Base-by-base conservation (phyloP, 2,888 invertebrate genomes). In the Rhagonycha lutea region DNA sequence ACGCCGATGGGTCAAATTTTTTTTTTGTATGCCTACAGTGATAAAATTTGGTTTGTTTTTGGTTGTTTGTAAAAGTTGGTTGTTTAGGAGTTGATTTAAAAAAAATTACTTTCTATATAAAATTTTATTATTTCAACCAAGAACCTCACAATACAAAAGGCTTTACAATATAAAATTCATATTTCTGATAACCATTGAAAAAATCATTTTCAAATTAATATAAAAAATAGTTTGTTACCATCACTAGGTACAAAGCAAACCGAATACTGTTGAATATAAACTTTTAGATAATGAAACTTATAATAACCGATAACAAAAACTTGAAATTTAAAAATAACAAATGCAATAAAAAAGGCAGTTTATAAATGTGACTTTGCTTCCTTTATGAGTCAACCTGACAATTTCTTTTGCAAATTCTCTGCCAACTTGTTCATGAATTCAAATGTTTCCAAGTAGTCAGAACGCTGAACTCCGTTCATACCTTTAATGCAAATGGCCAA, bases 401-500 rank as follows among this genome's bases (percentile, higher is more conserved):
- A 86, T 82, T 91, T 92, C 81, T 91, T 91, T 80, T 91, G 91
- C 81, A 99, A 89, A 87, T 98, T 98, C 80, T 96, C 96, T 32
- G 97, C 97, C 79, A 99, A 88, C 85, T 98, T 98, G 86, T 98
- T 92, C 90, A 99, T 92, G 87, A 99, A 99, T 84, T 96, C 98
- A 86, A 99, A 98, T 0, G 99, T 99, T 89, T 98, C 98, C 87
- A 96, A 90, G 87, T 99, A 99, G 89, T 99, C 99, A 18, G 90
- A 88, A 79, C 96, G 83, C 83, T 91, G 88, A 0, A 93, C 93
- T 82, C 92, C 94, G 88, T 90, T 92, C 92, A 96, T 94, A 79
- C 98, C 98, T 89, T 98, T 98, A 84, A 99, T 94, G 87, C 99
- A 99, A 86, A 98, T 97, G 65, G 99, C 99, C 86, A 99, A 91